Base-by-base conservation (phyloP, 2,888 invertebrate species). In the Loripinus fragilis region DNA sequence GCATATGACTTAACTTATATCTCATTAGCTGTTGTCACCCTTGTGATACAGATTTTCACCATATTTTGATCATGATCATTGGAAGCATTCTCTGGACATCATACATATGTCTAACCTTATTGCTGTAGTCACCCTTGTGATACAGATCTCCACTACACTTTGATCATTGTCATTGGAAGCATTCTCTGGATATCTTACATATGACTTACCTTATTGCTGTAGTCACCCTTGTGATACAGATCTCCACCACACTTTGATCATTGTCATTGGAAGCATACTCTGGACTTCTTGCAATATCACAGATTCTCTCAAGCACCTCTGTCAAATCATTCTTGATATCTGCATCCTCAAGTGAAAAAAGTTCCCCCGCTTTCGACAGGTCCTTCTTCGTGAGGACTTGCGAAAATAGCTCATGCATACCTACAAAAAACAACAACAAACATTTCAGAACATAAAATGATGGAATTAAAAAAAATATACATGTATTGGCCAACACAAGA, bases 171-270 rank as follows among this genome's bases (percentile, higher is more conserved):
- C 97, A 94, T 97, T 97, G 86, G 96, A 95, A 67, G 96, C 95
- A 93, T 98, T 98, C 90, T 97, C 97, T 3, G 96, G 95, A 81
- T 96, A 95, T 81, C 97, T 97, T 78, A 97, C 96, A 86, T 38
- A 38, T 12, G 5, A 60, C 60, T 20, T 87, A 95, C 95, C 98
- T 95, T 85, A 98, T 96, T 90, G 98, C 97, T 85, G 97, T 97
- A 60, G 97, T 97, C 55, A 98, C 96, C 82, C 98, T 94, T 0
- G 98, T 97, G 79, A 98, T 96, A 93, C 98, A 98, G 91, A 98
- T 98, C 94, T 98, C 98, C 87, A 98, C 97, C 80, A 98, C 97
- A 88, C 97, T 97, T 94, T 98, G 98, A 93, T 98, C 97, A 94
- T 98, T 97, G 92, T 97, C 97, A 94, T 97, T 97, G 86, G 96